Evolutionary conservation across 2,113 vertebrate species (phyloP), one percentile per base, ranked within the genome.

Genomic region (Pelusios castaneus): DNA sequence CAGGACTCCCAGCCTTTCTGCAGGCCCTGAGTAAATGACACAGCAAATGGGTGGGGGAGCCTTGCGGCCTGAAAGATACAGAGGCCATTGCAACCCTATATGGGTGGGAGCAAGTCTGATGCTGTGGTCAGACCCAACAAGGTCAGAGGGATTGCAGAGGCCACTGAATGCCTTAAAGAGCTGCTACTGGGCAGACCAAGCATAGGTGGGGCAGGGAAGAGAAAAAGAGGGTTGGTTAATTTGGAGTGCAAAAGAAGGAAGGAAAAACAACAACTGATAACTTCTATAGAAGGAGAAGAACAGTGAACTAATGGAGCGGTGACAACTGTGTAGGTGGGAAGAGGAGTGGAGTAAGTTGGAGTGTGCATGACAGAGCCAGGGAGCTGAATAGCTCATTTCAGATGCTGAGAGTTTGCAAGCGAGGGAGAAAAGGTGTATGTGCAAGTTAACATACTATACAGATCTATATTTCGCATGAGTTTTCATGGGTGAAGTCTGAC

Each of bases 381-480:
- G 0, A 0, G 45, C 34, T 10, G 0, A 1, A 0, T 83, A 81
- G 70, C 19, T 16, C 19, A 67, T 67, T 34, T 67, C 34, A 67
- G 17, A 6, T 67, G 34, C n/a, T n/a, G 34, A 10, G n/a, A 70
- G n/a, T 38, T 5, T 38, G 34, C 34, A 21, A 10, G 17, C 8
- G 16, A 70, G n/a, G 19, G 34, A 70, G n/a, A 70, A 38, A 70
- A 34, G 8, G 19, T 70, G 17, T 70, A 70, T 38, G n/a, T 70
- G 19, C 19, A 70, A 70, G n/a, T 70, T 9, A 70, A 47, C 47
- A 47, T 47, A 47, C 47, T 47, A 47, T 47, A 47, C 47, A 47
- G 7, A 47, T 47, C 47, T 47, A 47, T 47, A 47, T 47, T 47
- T 47, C 10, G 47, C 47, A 47, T 47, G 47, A 47, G 47, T 10